Evolutionary conservation across 2,888 invertebrate species (phyloP).

Genomic region (Aphelenchoides bicaudatus): DNA sequence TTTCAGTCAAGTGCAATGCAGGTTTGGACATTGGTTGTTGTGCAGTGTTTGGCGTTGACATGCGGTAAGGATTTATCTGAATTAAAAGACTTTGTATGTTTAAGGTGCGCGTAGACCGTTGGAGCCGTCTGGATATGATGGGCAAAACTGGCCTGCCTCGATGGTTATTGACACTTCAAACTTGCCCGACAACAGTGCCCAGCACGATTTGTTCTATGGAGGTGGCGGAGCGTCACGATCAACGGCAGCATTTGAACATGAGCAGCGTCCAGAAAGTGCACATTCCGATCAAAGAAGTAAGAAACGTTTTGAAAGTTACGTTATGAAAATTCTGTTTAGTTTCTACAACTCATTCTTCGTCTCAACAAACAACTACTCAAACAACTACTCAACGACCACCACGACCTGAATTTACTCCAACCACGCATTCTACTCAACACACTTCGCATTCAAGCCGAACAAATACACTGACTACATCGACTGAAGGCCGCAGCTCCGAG

Average conservation of each 20-base stretch:
- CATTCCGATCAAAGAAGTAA: background rate
- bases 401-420: constrained; percentile 6
- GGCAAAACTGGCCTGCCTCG: constrained; percentile 6
- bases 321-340: too few species aligned
- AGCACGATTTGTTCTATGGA: constrained; percentile 9
- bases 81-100: too few species aligned
- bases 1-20: too few species aligned
- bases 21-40: too few species aligned
- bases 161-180: constrained; percentile 11
- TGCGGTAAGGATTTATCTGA: too few species aligned
- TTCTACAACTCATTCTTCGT: background rate
- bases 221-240: constrained; percentile 1
- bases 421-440: too few species aligned
- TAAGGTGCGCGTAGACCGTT: too few species aligned
- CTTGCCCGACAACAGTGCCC: background rate
- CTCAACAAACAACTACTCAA: background rate
- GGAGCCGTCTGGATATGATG: constrained; percentile 13
- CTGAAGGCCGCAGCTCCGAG: too few species aligned
- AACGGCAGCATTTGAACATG: background rate
- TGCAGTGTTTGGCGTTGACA: too few species aligned
- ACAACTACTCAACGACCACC: background rate
- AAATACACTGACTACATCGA: too few species aligned
- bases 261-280: background rate
- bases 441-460: too few species aligned
- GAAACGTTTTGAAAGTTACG: too few species aligned